Evolutionary conservation across 1,140 invertebrate species (phyloP), one percentile per base, ranked within the genome.

Genomic region (Drosophila virilis): DNA sequence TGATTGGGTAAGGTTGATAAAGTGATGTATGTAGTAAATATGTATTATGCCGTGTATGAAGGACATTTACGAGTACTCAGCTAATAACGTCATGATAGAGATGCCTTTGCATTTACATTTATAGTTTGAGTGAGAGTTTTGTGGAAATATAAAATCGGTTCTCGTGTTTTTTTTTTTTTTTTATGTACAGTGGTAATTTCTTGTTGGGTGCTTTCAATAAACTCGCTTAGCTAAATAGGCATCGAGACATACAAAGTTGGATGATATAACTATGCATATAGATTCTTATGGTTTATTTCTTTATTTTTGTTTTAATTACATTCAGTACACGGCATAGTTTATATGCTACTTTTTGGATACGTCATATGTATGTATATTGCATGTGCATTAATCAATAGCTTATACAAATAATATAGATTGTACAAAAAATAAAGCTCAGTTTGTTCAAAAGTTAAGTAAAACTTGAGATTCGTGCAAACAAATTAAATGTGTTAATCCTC

Each of bases 281-380:
- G 48, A 50, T 32, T 50, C 33, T 54, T 66, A 67, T 71, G 45
- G 50, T 67, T 51, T 48, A 5, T 48, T 8, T 58, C 58, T 48
- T 42, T 61, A 46, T 48, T 45, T 54, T 62, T 70, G 61, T 48
- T 59, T 78, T 42, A 59, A 43, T 62, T 62, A 68, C 71, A 68
- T 67, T 77, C 62, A 74, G 70, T 86, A 82, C 78, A 73, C 71
- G 80, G 60, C 62, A 77, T 68, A 69, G 64, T 59, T 75, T 70
- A 61, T 77, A 79, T 45, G 50, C 83, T 83, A 88, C 68, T 83
- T 78, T 88, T 86, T 88, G 82, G 82, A 85, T 86, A 88, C 83
- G 82, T 85, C 83, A 76, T 88, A 74, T 77, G 78, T 66, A 46
- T 81, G 62, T 74, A 71, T 72, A 67, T 70, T 77, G 81, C 77